Evolutionary conservation across 2,888 invertebrate species (phyloP), one percentile per base, ranked within the genome.

Genomic region (Nudaria mundana): DNA sequence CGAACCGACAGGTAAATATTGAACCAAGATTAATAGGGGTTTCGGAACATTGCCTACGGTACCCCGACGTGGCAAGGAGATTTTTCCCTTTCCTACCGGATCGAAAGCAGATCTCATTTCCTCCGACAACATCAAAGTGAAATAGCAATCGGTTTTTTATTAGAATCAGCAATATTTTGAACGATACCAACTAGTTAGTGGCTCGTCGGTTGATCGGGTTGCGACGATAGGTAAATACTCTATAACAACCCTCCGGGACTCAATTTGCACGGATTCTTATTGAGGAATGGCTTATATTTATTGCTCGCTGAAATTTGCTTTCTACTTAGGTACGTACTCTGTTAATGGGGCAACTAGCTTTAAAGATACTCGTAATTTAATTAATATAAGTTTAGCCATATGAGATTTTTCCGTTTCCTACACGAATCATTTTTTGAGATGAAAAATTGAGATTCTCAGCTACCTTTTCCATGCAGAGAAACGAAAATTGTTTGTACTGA

Each of bases 81-180:
- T 87, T 84, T 84, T 82, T 85, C 78, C 74, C 76, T 81, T 82
- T 85, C 76, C 79, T 76, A 77, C 76, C 74, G 73, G 78, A 83
- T 87, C 81, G 83, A 85, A 84, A 83, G 78, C 82, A 79, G 84
- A 87, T 85, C 86, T 83, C 81, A 87, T 87, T 87, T 87, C 87
- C 88, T 81, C 71, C 73, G 83, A 84, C 85, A 83, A 86, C 87
- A 87, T 87, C 87, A 86, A 87, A 87, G 87, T 85, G 80, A 78
- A 82, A 83, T 83, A 81, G 81, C 82, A 77, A 84, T 85, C 83
- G 81, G 76, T 77, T 85, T 86, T 83, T 84, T 86, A 85, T 85
- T 77, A 54, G 85, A 79, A 80, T 87, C 86, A 78, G 85, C 85
- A 76, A 85, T 86, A 85, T 76, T 83, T 85, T 80, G 76, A 79